phyloP scores from a whole-genome alignment of 35 echinoderm and acorn worm genomes.

The Lytechinus pictus region DNA sequence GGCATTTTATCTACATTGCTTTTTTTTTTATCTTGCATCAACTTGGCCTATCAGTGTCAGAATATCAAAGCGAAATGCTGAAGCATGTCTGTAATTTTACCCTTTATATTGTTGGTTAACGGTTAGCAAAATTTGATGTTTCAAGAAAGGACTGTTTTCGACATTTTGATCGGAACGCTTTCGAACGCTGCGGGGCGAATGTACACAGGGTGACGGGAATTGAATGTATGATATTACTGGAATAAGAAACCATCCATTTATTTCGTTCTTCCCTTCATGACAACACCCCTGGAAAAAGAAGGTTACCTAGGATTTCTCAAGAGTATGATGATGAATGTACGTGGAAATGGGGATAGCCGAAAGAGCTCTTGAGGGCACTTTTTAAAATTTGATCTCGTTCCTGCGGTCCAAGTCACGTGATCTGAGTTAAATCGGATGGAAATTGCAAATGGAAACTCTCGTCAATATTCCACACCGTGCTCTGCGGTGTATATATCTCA shows the following conservation, averaged over 20 bases:
- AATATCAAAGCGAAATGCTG: neutral
- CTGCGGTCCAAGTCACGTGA: too few relatives aligned
- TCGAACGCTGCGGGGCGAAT: neutral
- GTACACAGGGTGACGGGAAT: neutral
- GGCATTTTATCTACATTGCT: too few relatives aligned
- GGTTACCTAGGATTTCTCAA: neutral
- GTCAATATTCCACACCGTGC: neutral
- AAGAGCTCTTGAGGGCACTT: neutral
- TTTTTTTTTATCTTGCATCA: too few relatives aligned
- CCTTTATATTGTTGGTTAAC: neutral
- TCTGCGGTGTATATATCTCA: neutral
- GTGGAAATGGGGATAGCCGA: neutral
- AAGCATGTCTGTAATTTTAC: neutral
- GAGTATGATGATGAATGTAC: neutral
- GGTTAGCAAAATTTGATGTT: neutral
- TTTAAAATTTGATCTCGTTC: neutral
- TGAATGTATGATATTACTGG: neutral
- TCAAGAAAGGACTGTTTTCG: neutral
- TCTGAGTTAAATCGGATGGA: neutral
- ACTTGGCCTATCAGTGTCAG: neutral
- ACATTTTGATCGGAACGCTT: neutral
- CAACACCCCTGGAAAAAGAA: neutral
- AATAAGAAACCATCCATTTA: neutral
- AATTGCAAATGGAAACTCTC: neutral
- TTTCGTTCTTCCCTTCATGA: neutral